These are phyloP conservation scores for Argya squamiceps DNA, from an alignment of 2,797 vertebrate species.

Conservation along the genomic window DNA sequence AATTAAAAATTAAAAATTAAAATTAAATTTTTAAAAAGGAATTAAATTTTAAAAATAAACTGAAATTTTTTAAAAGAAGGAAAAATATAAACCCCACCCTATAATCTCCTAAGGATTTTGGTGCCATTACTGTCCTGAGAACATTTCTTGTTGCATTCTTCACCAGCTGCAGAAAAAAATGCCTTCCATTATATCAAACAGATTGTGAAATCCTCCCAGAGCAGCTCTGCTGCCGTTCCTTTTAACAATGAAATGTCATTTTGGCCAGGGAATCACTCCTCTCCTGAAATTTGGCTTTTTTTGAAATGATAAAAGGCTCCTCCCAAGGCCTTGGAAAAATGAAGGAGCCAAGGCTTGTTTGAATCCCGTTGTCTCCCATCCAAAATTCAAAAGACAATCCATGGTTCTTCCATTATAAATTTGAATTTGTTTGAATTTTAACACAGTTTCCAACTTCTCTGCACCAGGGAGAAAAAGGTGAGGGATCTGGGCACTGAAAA, in stretches of 20 bases:
- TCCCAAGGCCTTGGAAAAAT: no score
- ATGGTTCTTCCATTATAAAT: no score
- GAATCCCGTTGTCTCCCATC: not conserved
- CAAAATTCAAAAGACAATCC: not conserved
- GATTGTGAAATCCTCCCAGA: not conserved
- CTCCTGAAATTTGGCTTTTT: not conserved
- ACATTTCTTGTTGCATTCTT: no score
- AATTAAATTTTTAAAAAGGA: no score
- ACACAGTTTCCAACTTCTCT: not conserved
- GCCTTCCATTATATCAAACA: not conserved
- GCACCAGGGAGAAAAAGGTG: not conserved
- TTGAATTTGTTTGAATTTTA: not conserved
- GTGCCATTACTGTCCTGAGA: no score
- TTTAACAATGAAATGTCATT: constrained; percentile 16
- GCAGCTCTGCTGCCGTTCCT: not conserved
- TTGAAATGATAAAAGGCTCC: not conserved
- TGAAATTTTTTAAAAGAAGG: no score
- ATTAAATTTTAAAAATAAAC: no score
- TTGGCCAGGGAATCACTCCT: not conserved
- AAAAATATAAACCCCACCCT: no score
- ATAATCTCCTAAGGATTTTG: no score
- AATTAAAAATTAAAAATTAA: no score
- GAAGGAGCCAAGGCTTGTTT: not conserved
- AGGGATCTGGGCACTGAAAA: not conserved
- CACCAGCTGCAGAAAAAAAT: no score